Evolutionary conservation across 2,888 invertebrate genomes (phyloP).

Genomic region (Caenorhabditis parvicauda): DNA sequence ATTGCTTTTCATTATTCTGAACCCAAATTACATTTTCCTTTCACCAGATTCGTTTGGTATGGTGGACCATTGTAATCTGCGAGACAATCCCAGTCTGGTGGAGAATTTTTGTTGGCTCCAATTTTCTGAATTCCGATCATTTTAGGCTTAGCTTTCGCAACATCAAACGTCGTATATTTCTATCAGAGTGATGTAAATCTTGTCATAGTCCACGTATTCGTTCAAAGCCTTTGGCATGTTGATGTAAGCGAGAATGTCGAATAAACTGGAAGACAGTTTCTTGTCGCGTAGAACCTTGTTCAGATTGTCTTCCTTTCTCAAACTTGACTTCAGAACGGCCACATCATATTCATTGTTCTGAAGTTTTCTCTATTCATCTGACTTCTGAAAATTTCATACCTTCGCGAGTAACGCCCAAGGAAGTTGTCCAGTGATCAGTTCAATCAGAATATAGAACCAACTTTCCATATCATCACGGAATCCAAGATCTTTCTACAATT

Average conservation of each 20-base stretch:
- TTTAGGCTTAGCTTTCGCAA: no score
- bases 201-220: conserved; percentile 23
- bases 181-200: conserved; percentile 7
- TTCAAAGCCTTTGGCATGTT: conserved; percentile 15
- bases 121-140: no score
- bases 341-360: conserved; percentile 23
- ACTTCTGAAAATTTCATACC: no score
- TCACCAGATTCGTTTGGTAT: conserved; percentile 13
- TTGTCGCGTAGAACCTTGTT: background rate
- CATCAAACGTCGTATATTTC: conserved; percentile 17
- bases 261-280: conserved; percentile 7
- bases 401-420: conserved; percentile 25
- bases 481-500: conserved; percentile 18
- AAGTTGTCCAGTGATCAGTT: conserved; percentile 22
- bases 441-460: conserved; percentile 29
- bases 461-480: conserved; percentile 29
- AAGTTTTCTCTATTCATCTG: background rate
- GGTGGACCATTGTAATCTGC: conserved; percentile 19
- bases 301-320: conserved; percentile 13
- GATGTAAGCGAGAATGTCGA: conserved; percentile 14
- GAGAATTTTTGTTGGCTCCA: conserved; percentile 14
- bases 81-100: conserved; percentile 33
- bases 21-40: no score
- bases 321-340: conserved; percentile 13
- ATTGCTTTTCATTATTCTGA: no score